Conservation (phyloP, 2,888 invertebrate species). For the Tolmerus cingulatus region DNA sequence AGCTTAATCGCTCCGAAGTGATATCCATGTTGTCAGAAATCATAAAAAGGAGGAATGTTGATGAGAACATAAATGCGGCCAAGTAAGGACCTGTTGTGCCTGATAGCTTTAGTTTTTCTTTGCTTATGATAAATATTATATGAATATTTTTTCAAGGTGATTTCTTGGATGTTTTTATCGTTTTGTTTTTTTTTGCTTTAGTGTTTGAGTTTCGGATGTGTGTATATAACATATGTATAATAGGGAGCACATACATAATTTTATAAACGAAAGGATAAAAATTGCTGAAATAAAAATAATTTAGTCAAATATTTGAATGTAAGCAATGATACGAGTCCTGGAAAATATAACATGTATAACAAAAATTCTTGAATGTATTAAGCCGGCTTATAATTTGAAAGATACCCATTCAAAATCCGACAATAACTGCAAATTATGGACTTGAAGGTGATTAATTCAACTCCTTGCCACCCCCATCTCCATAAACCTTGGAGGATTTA, state of each 20-base stretch:
- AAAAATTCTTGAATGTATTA: neutral
- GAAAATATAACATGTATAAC: neutral
- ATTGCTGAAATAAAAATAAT: neutral
- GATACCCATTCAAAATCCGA: neutral
- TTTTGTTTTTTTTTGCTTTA: neutral
- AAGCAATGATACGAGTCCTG: neutral
- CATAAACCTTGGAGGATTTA: neutral
- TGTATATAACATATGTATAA: neutral
- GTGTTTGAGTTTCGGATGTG: neutral
- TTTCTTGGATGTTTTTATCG: neutral
- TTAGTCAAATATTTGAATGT: neutral
- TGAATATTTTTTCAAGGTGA: neutral
- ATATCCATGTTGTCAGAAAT: conserved; percentile 58
- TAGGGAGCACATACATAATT: neutral
- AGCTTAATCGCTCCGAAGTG: conserved; percentile 59
- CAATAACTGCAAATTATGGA: neutral
- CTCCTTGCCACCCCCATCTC: neutral
- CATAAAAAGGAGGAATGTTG: conserved; percentile 58
- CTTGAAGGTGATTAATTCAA: neutral
- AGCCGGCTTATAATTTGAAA: neutral
- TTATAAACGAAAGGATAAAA: neutral
- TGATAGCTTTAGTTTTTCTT: neutral
- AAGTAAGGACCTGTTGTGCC: conserved; percentile 55
- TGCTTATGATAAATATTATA: neutral
- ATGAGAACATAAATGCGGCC: conserved; percentile 57